Conservation (phyloP, 1,140 invertebrate genomes). For the Charaxes varanes region DNA sequence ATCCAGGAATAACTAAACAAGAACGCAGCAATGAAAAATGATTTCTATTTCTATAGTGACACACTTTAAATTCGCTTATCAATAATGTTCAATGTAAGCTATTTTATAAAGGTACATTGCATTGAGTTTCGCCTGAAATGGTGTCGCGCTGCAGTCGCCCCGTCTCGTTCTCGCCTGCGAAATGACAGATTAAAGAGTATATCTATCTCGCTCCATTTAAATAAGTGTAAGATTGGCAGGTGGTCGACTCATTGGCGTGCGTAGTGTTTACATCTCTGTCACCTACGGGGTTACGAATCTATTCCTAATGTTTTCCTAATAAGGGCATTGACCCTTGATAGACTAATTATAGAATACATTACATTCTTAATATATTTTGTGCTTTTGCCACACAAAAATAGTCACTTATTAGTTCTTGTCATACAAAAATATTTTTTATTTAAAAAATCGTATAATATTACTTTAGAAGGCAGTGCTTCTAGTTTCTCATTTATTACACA, state of each 20-base stretch:
- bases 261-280: conserved; percentile 32
- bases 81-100: conserved; percentile 11
- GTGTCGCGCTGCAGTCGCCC: conserved; percentile 42
- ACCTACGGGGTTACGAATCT: conserved; percentile 4
- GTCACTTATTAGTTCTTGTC: too few species aligned
- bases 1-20: conserved; percentile 43
- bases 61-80: conserved; percentile 9
- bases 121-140: conserved; percentile 51
- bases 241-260: conserved; percentile 18
- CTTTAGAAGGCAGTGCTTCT: too few species aligned
- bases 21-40: conserved; percentile 2
- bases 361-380: too few species aligned
- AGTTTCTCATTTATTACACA: too few species aligned
- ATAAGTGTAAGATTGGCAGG: conserved; percentile 13
- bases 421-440: too few species aligned
- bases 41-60: conserved; percentile 9
- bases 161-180: conserved; percentile 20
- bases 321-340: too few species aligned
- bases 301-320: too few species aligned
- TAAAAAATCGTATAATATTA: too few species aligned
- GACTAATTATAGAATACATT: too few species aligned
- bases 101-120: conserved; percentile 18
- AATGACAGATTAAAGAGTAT: conserved; percentile 2
- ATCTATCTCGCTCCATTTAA: conserved; percentile 26
- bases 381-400: too few species aligned